Percentiles rank a stretch among this genome's conserved stretches.
Evolutionary conservation across 2,888 invertebrate species (phyloP).

Genomic region (Noctua janthe): DNA sequence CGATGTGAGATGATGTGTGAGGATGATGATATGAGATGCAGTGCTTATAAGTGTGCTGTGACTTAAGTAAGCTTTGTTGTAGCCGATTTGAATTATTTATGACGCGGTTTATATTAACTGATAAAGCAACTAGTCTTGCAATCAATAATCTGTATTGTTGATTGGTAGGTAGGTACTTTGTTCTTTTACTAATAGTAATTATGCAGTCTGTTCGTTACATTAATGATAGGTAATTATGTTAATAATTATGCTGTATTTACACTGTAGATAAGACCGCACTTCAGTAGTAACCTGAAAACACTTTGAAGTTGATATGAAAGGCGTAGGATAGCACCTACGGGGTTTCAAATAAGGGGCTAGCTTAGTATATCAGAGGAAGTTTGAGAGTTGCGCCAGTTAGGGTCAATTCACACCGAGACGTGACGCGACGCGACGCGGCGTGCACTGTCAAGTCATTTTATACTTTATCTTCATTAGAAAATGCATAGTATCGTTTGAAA

Average conservation of each 20-base stretch:
- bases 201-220: not conserved
- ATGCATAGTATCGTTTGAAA: too few species aligned
- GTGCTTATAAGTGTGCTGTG: not conserved
- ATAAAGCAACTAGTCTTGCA: constrained; percentile 21
- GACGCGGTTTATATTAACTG: constrained; percentile 22
- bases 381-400: too few species aligned
- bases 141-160: constrained; percentile 45
- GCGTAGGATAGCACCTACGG: not conserved
- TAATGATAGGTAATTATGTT: not conserved
- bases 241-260: not conserved
- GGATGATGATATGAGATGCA: not conserved
- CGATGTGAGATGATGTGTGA: too few species aligned
- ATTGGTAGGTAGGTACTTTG: constrained; percentile 21
- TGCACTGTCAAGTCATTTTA: too few species aligned
- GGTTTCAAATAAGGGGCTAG: not conserved
- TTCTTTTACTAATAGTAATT: constrained; percentile 21
- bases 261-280: not conserved
- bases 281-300: not conserved
- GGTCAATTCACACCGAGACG: too few species aligned
- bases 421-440: too few species aligned
- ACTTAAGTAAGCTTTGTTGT: constrained; percentile 26
- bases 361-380: not conserved
- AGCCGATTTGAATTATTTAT: constrained; percentile 31
- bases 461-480: too few species aligned
- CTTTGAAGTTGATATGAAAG: not conserved